Base-by-base conservation (phyloP, 1,140 invertebrate genomes). In the Drosophila trapezifrons region DNA sequence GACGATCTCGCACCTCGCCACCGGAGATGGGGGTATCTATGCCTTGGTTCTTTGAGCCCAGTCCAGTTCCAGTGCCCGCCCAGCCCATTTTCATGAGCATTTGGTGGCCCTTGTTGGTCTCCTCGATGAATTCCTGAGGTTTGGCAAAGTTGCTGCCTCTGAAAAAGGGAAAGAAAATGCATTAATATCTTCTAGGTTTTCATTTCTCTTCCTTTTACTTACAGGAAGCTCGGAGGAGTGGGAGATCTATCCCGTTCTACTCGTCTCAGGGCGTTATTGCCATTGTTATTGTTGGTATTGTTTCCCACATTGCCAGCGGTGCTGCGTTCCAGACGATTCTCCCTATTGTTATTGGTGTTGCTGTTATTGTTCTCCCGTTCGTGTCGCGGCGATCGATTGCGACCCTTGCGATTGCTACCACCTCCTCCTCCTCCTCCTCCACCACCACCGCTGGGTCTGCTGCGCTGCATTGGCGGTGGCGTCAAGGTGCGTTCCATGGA, bases 21-120 rank as follows among this genome's bases (percentile, higher is more conserved):
- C 96, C 97, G 38, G 96, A 96, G 71, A 99, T 98, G 0, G 98
- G 98, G 76, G 98, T 96, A 74, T 98, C 97, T 62, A 99, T 99
- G 18, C 98, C 98, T 92, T 99, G 98, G 65, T 98, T 98, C 40
- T 97, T 96, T 0, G 96, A 96, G 18, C 98, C 98, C 1, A 99
- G 93, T 8, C 98, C 98, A 17, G 96, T 96, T 37, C 96, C 96
- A 62, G 95, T 94, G 43, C 94, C 94, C 69, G 94, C 93, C 98
- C 98, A 99, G 10, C 98, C 98, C 98, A 99, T 99, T 93, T 98
- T 98, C 91, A 95, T 96, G 32, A 99, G 93, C 92, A 99, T 95
- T 92, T 99, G 97, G 93, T 99, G 98, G 0, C 98, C 98, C 92
- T 98, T 99, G 92, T 99, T 99, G 29, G 95, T 96, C 78, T 97